A percentile compares a stretch with the other conserved stretches of the same genome.
phyloP scores from a whole-genome alignment of 2,797 vertebrate genomes.

The Semotilus atromaculatus region DNA sequence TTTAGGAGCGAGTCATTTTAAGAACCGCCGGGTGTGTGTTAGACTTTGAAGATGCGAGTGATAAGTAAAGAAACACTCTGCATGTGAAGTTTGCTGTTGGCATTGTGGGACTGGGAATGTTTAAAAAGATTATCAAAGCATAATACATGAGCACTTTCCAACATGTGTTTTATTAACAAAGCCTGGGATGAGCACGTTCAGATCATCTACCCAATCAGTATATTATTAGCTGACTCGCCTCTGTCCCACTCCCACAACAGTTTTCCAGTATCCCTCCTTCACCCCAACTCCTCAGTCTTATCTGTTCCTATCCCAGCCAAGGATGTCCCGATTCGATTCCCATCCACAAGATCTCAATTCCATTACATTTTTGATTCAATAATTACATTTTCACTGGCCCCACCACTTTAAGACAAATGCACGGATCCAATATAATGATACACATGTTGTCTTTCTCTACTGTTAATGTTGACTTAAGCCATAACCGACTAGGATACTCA shows the following conservation, averaged over 20 bases:
- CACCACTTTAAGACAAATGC: too few relatives aligned
- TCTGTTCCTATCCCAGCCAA: too few relatives aligned
- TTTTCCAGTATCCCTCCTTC: neutral
- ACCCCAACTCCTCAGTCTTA: too few relatives aligned
- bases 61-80: neutral
- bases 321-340: too few relatives aligned
- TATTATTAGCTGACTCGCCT: neutral
- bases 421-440: too few relatives aligned
- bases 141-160: neutral
- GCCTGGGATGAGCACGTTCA: neutral
- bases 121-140: neutral
- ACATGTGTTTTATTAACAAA: neutral
- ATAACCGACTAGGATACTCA: too few relatives aligned
- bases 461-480: too few relatives aligned
- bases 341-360: too few relatives aligned
- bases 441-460: too few relatives aligned
- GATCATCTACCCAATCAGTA: neutral
- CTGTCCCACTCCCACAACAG: neutral
- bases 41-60: neutral
- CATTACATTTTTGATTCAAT: too few relatives aligned
- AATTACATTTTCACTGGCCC: too few relatives aligned
- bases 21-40: slow-evolving; percentile 13
- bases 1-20: slow-evolving; percentile 44
- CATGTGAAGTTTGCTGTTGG: slow-evolving; percentile 13
- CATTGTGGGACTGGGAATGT: neutral